A percentile compares a stretch with the other conserved stretches of the same genome.
phyloP scores from a whole-genome alignment of 2,888 invertebrate genomes.

The Lasioglossum oenotherae region DNA sequence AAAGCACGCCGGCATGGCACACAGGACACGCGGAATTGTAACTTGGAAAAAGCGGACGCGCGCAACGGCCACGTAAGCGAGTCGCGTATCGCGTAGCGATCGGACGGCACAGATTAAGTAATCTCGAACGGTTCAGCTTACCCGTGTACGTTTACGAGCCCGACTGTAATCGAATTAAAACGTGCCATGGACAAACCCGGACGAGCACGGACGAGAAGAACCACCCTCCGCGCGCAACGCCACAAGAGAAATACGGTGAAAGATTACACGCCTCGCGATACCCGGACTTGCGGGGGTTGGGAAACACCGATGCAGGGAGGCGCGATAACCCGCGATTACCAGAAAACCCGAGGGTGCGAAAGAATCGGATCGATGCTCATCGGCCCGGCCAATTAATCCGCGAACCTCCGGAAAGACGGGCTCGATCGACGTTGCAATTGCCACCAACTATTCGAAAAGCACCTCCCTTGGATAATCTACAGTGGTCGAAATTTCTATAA shows the following conservation, averaged over 20 bases:
- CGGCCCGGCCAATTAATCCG: slow-evolving; percentile 75
- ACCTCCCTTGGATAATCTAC: too few relatives aligned
- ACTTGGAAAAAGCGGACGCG: slow-evolving; percentile 26
- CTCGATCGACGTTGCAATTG: slow-evolving; percentile 63
- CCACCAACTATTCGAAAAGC: neutral
- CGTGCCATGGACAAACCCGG: slow-evolving; percentile 18
- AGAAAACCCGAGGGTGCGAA: slow-evolving; percentile 47
- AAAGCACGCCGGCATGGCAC: neutral
- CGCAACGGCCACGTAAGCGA: slow-evolving; percentile 34
- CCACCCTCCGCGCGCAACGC: neutral
- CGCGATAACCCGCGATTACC: slow-evolving; percentile 65
- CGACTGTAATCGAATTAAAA: slow-evolving; percentile 59
- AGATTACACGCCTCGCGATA: slow-evolving; percentile 54
- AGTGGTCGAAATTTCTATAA: too few relatives aligned
- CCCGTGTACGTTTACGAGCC: slow-evolving; percentile 47
- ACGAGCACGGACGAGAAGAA: neutral
- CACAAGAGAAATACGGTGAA: slow-evolving; percentile 39
- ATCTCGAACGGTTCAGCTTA: slow-evolving; percentile 52
- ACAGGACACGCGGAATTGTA: slow-evolving; percentile 15
- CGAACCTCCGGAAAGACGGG: slow-evolving; percentile 70
- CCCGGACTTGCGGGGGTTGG: slow-evolving; percentile 22
- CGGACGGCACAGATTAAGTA: slow-evolving; percentile 50
- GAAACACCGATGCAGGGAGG: slow-evolving; percentile 37
- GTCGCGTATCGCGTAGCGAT: slow-evolving; percentile 47
- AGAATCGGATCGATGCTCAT: slow-evolving; percentile 56